These are phyloP conservation scores for Caenorhabditis wallacei DNA, from an alignment of 2,888 invertebrate genomes.

Conservation along the genomic window DNA sequence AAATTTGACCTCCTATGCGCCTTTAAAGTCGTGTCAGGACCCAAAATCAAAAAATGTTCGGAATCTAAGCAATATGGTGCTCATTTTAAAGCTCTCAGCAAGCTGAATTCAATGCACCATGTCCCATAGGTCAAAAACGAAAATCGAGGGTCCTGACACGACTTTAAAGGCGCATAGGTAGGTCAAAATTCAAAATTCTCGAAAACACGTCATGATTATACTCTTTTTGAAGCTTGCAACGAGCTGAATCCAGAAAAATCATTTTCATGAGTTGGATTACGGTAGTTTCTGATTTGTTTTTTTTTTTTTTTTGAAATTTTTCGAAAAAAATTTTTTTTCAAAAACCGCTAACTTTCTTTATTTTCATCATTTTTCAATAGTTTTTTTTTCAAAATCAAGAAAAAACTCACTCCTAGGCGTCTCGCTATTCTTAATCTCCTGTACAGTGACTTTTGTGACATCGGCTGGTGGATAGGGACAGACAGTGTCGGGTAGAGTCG, in stretches of 20 bases:
- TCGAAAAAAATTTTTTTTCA: background rate
- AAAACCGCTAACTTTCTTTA: too few species aligned
- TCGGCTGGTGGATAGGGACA: constrained; percentile 83
- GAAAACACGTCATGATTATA: too few species aligned
- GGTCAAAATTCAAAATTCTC: too few species aligned
- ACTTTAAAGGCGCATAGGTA: too few species aligned
- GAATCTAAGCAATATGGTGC: background rate
- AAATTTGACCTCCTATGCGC: background rate
- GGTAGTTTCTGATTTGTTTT: too few species aligned
- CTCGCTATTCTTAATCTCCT: constrained; percentile 81
- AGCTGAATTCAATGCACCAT: background rate
- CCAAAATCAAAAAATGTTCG: background rate
- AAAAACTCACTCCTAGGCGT: constrained; percentile 79
- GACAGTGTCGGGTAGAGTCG: constrained; percentile 70
- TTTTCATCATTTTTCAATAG: background rate
- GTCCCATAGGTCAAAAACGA: too few species aligned
- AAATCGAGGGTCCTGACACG: background rate
- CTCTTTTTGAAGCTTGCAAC: too few species aligned
- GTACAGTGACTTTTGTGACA: constrained; percentile 82
- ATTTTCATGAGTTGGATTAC: too few species aligned
- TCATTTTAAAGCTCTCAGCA: background rate
- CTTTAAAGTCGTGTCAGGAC: background rate
- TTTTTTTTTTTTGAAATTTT: background rate
- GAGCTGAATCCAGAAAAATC: too few species aligned
- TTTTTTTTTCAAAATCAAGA: background rate